Base-by-base conservation (phyloP, 1,140 invertebrate species). In the Eumaeus atala region DNA sequence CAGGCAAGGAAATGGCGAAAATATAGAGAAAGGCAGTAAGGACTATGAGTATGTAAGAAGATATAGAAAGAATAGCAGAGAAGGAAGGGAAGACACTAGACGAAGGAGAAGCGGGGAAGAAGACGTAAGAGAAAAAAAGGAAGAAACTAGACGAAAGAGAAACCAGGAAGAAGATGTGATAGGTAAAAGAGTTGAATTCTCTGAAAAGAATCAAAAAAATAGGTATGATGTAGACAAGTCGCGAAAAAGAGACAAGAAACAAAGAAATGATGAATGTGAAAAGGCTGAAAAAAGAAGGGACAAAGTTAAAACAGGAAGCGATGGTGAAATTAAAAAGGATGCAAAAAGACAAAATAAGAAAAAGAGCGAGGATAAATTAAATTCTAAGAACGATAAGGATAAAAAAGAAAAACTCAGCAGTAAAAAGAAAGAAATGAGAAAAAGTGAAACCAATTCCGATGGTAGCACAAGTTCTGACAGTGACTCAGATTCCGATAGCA, bases 361-460 rank as follows among this genome's bases (percentile, higher is more conserved):
- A 14, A 14, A 12, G 12, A 6, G 3, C 14, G 38, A 16, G 14
- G 14, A 40, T 12, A 11, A 40, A 16, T 9, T 16, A 1, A 54
- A 53, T 49, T 49, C 34, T n/a, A 52, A 56, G 42, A 58, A 48
- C 9, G 9, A 14, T 48, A 59, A 51, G 9, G 16, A 28, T 35
- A 44, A 44, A 44, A 40, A 40, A 40, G n/a, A 12, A 12, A 44
- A 44, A 16, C 16, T 44, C 9, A 44, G 21, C 21, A 28, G 21
- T 28, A 56, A 57, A 49, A 59, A 55, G 38, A 61, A 48, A 56
- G 50, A 48, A 9, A 59, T 53, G 56, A 55, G 36, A 52, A 38
- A 48, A 6, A 10, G 35, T 38, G 14, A 47, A 4, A 21, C 18
- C 34, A 58, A 44, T 8, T 44, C 17, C 12, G 48, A 57, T 10